These are phyloP conservation scores for Cygnus buccinator DNA, from an alignment of 2,113 vertebrate species.

Conservation along the genomic window DNA sequence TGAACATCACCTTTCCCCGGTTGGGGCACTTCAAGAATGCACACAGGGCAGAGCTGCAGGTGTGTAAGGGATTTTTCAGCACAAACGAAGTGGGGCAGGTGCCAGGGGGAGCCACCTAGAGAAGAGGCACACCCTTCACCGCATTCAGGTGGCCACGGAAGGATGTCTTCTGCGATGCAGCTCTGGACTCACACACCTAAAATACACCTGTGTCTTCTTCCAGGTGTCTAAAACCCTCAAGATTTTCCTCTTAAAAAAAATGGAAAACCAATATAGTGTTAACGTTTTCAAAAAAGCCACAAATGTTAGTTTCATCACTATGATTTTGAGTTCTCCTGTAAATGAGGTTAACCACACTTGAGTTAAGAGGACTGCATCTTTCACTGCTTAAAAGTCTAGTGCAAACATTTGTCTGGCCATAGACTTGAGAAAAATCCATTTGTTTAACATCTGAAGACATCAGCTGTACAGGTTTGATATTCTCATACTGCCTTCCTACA, in stretches of 20 bases:
- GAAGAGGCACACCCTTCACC: background rate
- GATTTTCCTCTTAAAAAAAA: background rate
- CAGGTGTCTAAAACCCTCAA: background rate
- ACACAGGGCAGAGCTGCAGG: background rate
- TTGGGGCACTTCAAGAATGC: fast-evolving
- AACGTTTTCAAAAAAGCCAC: background rate
- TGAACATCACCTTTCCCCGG: fast-evolving
- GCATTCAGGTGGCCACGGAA: background rate
- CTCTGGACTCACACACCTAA: background rate
- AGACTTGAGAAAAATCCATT: conserved; percentile 3
- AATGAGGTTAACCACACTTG: background rate
- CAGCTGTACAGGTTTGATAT: background rate
- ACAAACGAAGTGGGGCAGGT: background rate
- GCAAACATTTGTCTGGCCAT: background rate
- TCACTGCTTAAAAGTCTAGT: conserved; percentile 24
- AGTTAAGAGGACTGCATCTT: background rate
- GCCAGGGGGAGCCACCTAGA: background rate
- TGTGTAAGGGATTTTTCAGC: background rate
- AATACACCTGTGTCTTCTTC: background rate
- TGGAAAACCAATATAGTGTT: background rate
- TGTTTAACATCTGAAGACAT: background rate
- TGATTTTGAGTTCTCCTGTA: background rate
- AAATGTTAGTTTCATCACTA: background rate
- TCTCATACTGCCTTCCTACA: background rate
- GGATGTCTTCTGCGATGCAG: background rate